These are phyloP conservation scores for Taenioides sp. DNA, from an alignment of 2,797 vertebrate species.

Conservation along the genomic window DNA sequence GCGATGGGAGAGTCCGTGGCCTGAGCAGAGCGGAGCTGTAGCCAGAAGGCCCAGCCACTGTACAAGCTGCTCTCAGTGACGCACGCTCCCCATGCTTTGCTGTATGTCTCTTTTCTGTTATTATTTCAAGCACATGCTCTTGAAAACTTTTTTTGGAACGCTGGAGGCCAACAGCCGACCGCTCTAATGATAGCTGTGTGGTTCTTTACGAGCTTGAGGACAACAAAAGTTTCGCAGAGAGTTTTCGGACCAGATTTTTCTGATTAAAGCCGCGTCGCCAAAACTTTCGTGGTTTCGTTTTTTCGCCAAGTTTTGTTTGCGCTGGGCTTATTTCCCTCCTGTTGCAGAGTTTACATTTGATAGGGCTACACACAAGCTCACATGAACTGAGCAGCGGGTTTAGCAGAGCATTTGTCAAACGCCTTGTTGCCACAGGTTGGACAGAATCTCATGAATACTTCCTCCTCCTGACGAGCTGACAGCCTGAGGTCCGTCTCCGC, in stretches of 20 bases:
- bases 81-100: constrained; percentile 18
- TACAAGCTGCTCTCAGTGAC: constrained; percentile 33
- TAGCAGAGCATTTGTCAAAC: constrained; percentile 41
- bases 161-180: constrained; percentile 9
- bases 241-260: constrained; percentile 24
- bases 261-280: constrained; percentile 16
- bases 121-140: background rate
- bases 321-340: constrained; percentile 44
- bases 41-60: constrained; percentile 33
- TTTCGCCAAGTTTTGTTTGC: constrained; percentile 40
- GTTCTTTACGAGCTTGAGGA: background rate
- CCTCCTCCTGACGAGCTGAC: constrained; percentile 36
- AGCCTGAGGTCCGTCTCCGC: constrained; percentile 40
- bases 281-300: background rate
- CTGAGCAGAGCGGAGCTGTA: constrained; percentile 26
- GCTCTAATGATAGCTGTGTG: background rate
- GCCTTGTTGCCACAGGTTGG: constrained; percentile 36
- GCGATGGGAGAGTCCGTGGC: constrained; percentile 45
- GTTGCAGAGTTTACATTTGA: constrained; percentile 43
- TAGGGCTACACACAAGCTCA: constrained; percentile 36
- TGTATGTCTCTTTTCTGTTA: background rate
- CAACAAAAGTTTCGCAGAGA: constrained; percentile 5
- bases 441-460: constrained; percentile 24
- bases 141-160: constrained; percentile 11
- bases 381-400: constrained; percentile 42